Evolutionary conservation across 2,113 vertebrate genomes (phyloP).

Genomic region (Thinocorus orbignyianus): DNA sequence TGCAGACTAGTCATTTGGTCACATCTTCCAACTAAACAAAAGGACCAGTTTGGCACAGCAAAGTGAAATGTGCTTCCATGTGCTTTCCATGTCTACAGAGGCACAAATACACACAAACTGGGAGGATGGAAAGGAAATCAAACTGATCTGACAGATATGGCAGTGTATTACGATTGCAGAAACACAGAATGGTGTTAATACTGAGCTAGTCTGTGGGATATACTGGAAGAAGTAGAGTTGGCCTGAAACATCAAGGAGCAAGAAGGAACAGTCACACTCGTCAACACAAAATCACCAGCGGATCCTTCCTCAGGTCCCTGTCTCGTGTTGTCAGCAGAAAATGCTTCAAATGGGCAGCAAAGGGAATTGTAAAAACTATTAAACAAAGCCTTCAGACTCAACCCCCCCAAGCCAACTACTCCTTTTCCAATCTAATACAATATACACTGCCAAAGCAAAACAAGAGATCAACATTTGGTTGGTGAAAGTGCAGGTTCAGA

Average conservation of each 20-base stretch:
- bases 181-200: neutral
- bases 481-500: neutral
- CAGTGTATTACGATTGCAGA: neutral
- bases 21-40: neutral
- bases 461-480: fast-evolving
- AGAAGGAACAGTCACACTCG: neutral
- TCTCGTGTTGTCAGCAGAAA: neutral
- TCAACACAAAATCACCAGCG: neutral
- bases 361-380: neutral
- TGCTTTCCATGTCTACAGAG: neutral
- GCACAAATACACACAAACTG: neutral
- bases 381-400: neutral
- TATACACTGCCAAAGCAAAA: neutral
- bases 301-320: neutral
- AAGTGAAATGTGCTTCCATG: neutral
- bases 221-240: neutral
- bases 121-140: neutral
- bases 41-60: neutral
- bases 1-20: neutral
- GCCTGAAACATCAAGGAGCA: neutral
- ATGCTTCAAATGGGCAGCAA: neutral
- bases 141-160: neutral
- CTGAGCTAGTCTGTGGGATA: neutral
- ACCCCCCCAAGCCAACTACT: neutral
- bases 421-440: neutral